These are phyloP conservation scores for Cephalotes varians DNA, from an alignment of 2,888 invertebrate species.

Conservation along the genomic window DNA sequence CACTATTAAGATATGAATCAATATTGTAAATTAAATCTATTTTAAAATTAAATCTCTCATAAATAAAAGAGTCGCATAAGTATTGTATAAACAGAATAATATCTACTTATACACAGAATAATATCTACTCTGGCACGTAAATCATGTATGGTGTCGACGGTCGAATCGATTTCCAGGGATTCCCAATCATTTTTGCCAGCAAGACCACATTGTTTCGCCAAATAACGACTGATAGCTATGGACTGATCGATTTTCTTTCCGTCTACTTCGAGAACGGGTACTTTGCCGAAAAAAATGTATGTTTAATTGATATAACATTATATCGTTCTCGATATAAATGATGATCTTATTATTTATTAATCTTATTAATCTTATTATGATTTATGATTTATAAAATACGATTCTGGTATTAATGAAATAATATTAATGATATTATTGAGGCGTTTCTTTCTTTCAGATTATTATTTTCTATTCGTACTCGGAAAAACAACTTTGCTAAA, in stretches of 20 bases:
- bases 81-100: background rate
- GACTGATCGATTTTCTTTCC: slow-evolving; percentile 89
- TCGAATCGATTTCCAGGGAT: slow-evolving; percentile 88
- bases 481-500: too few species aligned
- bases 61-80: slow-evolving; percentile 18
- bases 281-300: slow-evolving; percentile 86
- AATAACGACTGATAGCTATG: slow-evolving; percentile 88
- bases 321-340: background rate
- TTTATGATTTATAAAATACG: background rate
- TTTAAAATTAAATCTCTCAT: background rate
- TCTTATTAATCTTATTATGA: background rate
- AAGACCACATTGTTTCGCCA: slow-evolving; percentile 88
- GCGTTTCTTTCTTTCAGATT: background rate
- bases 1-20: background rate
- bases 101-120: too few species aligned
- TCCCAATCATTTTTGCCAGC: slow-evolving; percentile 88
- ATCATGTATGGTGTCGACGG: slow-evolving; percentile 88
- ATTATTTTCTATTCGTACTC: background rate
- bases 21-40: background rate
- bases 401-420: background rate
- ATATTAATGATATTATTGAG: background rate
- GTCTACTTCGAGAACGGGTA: slow-evolving; percentile 89
- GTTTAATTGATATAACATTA: background rate
- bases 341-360: too few species aligned
- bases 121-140: slow-evolving; percentile 88